Base-by-base conservation (phyloP, 2,797 vertebrate genomes). In the Arnoldichthys spilopterus region DNA sequence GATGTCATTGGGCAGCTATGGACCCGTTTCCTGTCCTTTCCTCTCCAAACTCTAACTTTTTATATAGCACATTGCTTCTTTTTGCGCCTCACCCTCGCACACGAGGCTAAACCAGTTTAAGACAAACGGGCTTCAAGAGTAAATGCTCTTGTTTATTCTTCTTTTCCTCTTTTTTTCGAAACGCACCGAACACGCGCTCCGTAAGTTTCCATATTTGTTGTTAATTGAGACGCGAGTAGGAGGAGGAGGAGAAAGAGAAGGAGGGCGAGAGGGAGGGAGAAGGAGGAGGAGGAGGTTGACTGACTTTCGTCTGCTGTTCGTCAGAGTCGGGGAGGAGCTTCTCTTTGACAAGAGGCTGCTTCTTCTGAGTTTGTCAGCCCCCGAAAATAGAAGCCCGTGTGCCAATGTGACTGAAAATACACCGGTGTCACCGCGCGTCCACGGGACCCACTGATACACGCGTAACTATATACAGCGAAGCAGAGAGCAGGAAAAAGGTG, bases 311-410 rank as follows among this genome's bases (percentile, higher is more conserved):
- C 83, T 74, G 70, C 62, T 67, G 79, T 40, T 86, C 90, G 93
- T 91, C 91, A 91, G 87, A 86, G 61, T 72, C 85, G 88, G 89
- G 93, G 93, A 87, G 93, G 93, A 92, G 92, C 90, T 89, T 90
- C 58, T 79, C 81, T 72, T 80, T 93, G 92, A 93, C 93, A 93
- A 93, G 93, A 93, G 90, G 87, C 90, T 89, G 91, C 88, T 90
- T 92, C 92, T 91, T 90, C 90, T 87, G 93, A 94, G 93, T 95
- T 94, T 93, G 93, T 94, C 93, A 91, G 91, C 91, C 91, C 90
- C 93, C 93, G 92, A 95, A 95, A 95, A 95, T 94, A 95, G 94
- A 91, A 93, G 92, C 84, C 89, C 80, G 91, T 90, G 92, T 88
- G 93, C 93, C 91, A 93, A 92, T 92, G 93, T 92, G 92, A 92